Evolutionary conservation across 1,140 invertebrate genomes (phyloP).

Genomic region (Frieseomelitta varia): DNA sequence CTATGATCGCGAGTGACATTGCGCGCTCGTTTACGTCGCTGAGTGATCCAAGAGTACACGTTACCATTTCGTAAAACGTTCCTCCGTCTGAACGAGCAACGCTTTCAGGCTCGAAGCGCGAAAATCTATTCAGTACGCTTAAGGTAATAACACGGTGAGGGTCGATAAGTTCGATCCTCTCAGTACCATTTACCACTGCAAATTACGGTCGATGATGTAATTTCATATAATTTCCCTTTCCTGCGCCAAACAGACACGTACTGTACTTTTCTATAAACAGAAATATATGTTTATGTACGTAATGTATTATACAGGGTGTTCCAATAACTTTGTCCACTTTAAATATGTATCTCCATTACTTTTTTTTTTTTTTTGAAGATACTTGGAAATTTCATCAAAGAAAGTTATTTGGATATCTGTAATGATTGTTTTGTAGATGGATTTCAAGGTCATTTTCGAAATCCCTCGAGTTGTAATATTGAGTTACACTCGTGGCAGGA

Average conservation of each 20-base stretch:
- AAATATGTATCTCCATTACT: no score
- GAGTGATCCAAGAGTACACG: background rate
- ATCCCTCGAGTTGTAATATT: no score
- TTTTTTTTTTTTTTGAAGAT: no score
- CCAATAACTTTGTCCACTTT: no score
- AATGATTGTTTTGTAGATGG: no score
- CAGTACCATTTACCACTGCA: background rate
- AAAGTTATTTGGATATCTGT: background rate
- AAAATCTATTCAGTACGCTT: slow-evolving; percentile 12
- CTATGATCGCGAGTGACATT: background rate
- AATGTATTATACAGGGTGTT: background rate
- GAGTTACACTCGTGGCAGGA: no score
- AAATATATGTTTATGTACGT: background rate
- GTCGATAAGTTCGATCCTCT: background rate
- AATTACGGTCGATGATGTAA: slow-evolving; percentile 33
- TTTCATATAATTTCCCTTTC: slow-evolving; percentile 29
- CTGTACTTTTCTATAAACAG: background rate
- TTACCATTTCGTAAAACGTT: background rate
- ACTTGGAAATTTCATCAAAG: background rate
- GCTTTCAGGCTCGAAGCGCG: background rate
- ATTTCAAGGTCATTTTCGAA: no score
- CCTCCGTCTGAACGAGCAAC: no score
- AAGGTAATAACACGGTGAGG: slow-evolving; percentile 1
- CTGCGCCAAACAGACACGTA: background rate
- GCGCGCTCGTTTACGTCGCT: background rate